phyloP scores from a whole-genome alignment of 2,888 invertebrate genomes.

The Zaprionus obscuricornis region DNA sequence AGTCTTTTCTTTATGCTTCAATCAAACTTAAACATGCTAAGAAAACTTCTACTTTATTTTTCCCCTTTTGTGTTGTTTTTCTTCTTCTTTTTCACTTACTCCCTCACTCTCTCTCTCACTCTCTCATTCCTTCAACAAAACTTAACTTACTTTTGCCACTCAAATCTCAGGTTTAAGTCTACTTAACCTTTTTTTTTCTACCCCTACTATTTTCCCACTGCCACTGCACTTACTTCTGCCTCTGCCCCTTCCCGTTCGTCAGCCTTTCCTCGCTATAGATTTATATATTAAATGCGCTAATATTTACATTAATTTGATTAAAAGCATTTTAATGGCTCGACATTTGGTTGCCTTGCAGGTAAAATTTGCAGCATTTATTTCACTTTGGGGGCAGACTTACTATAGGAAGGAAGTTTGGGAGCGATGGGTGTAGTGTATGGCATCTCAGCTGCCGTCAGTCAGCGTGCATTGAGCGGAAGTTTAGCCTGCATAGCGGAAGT shows the following conservation, averaged over 20 bases:
- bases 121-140: conserved; percentile 1
- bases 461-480: conserved; percentile 50
- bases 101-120: background rate
- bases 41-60: background rate
- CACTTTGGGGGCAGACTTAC: conserved; percentile 16
- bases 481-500: conserved; percentile 62
- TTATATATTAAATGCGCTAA: conserved; percentile 42
- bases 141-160: no score
- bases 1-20: no score
- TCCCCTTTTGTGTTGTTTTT: background rate
- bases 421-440: no score
- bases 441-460: conserved; percentile 13
- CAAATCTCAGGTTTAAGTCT: no score
- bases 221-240: no score
- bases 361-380: conserved; percentile 47
- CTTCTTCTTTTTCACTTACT: background rate
- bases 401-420: background rate
- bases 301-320: conserved; percentile 76
- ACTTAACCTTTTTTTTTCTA: no score
- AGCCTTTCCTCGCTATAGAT: background rate
- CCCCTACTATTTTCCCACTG: background rate
- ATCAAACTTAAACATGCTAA: no score
- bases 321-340: conserved; percentile 76
- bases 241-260: background rate
- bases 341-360: conserved; percentile 49